Conservation (phyloP, 1,140 invertebrate genomes). For the Mesaphorura yosii region DNA sequence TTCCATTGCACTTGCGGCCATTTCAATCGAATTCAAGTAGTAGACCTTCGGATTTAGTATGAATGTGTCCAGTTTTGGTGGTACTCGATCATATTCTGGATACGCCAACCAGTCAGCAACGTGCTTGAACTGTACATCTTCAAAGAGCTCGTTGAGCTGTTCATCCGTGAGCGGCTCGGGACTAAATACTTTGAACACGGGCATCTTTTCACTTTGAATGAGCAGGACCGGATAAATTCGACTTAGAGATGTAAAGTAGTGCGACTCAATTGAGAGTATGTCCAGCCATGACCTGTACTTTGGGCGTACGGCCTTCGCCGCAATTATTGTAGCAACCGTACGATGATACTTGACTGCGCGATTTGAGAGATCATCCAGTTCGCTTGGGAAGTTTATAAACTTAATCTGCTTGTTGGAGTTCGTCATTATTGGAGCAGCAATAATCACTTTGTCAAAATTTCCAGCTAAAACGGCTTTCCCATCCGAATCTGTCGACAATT, state of each 20-base stretch:
- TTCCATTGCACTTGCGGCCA: constrained; percentile 58
- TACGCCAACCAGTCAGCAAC: constrained; percentile 50
- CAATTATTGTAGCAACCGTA: constrained; percentile 47
- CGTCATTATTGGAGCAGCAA: constrained; percentile 49
- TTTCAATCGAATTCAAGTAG: constrained; percentile 56
- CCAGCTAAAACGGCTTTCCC: not conserved
- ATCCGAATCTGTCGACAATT: constrained; percentile 7
- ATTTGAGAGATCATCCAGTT: not conserved
- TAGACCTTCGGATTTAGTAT: constrained; percentile 44
- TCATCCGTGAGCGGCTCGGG: constrained; percentile 37
- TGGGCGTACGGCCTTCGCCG: constrained; percentile 40
- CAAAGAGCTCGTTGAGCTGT: constrained; percentile 43
- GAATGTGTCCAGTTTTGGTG: constrained; percentile 41
- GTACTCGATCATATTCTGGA: constrained; percentile 44
- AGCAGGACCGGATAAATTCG: constrained; percentile 26
- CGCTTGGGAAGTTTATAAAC: constrained; percentile 38
- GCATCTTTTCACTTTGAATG: constrained; percentile 23
- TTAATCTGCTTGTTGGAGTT: constrained; percentile 35
- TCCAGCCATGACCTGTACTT: constrained; percentile 27
- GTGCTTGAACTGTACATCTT: constrained; percentile 36
- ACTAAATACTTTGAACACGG: constrained; percentile 51
- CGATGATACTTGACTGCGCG: constrained; percentile 41
- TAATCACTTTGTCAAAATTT: constrained; percentile 48
- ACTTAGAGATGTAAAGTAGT: constrained; percentile 38
- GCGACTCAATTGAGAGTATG: constrained; percentile 43